These are phyloP conservation scores for Pachyramphus minor DNA, from an alignment of 2,113 vertebrate species.

Conservation along the genomic window DNA sequence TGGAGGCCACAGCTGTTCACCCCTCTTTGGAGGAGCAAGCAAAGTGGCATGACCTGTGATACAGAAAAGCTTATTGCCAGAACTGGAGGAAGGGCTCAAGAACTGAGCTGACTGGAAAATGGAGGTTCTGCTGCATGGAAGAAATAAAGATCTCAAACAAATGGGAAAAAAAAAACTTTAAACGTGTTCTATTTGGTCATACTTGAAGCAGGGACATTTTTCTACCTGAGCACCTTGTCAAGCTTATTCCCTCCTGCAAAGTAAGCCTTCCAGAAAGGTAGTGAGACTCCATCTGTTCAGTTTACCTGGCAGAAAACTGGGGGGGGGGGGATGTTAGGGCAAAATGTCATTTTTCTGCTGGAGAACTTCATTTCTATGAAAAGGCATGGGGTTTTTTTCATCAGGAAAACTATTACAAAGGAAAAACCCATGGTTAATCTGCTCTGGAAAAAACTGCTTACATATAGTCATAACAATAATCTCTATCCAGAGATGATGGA, in stretches of 20 bases:
- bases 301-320: background rate
- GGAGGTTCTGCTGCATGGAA: background rate
- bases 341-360: background rate
- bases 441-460: background rate
- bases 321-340: background rate
- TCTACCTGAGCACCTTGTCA: background rate
- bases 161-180: background rate
- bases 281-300: background rate
- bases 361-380: background rate
- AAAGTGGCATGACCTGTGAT: background rate
- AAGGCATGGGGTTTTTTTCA: fast-evolving
- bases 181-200: background rate
- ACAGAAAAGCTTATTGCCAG: background rate
- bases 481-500: background rate
- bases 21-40: background rate
- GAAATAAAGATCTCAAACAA: background rate
- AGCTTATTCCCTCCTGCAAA: background rate
- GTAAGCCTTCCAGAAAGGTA: background rate
- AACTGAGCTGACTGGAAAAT: background rate
- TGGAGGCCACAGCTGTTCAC: background rate
- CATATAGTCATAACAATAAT: background rate
- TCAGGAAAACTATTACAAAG: background rate
- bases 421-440: background rate
- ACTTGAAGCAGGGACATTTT: background rate
- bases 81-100: background rate